Evolutionary conservation across 2,888 invertebrate species (phyloP).

Genomic region (Pseudococcus viburni): DNA sequence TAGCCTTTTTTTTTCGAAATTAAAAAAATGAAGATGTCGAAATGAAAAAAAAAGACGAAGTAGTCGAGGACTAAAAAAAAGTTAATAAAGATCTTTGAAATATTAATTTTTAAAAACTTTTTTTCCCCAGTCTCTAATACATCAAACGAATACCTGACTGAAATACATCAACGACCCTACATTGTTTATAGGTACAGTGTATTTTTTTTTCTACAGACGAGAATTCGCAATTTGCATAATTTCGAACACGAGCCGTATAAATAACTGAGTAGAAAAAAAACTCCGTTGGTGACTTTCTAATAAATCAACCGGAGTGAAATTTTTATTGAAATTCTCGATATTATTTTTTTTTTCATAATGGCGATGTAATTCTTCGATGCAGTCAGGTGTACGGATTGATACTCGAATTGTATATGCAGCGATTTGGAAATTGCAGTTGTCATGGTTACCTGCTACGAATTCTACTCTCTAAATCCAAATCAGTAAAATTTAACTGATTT

Average conservation of each 20-base stretch:
- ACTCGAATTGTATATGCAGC: background rate
- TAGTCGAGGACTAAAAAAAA: background rate
- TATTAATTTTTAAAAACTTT: background rate
- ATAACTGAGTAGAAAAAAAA: background rate
- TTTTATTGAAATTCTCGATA: slow-evolving; percentile 31
- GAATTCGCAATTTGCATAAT: slow-evolving; percentile 12
- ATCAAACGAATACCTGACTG: slow-evolving; percentile 43
- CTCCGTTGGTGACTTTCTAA: background rate
- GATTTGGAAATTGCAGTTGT: slow-evolving; percentile 1
- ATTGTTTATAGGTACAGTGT: background rate
- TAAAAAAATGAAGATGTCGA: slow-evolving; percentile 14
- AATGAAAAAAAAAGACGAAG: background rate
- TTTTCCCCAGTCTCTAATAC: background rate
- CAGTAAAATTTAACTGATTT: too few relatives aligned
- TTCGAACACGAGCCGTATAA: background rate
- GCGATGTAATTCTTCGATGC: background rate
- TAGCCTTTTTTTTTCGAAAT: background rate
- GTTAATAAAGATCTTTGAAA: slow-evolving; percentile 26
- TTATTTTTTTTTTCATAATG: background rate
- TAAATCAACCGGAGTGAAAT: slow-evolving; percentile 7
- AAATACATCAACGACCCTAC: slow-evolving; percentile 27
- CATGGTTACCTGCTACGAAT: too few relatives aligned
- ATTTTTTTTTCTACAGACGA: background rate
- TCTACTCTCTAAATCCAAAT: too few relatives aligned
- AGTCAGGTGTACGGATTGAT: background rate